Conservation (phyloP, 2,888 invertebrate genomes). For the Lycaena phlaeas region DNA sequence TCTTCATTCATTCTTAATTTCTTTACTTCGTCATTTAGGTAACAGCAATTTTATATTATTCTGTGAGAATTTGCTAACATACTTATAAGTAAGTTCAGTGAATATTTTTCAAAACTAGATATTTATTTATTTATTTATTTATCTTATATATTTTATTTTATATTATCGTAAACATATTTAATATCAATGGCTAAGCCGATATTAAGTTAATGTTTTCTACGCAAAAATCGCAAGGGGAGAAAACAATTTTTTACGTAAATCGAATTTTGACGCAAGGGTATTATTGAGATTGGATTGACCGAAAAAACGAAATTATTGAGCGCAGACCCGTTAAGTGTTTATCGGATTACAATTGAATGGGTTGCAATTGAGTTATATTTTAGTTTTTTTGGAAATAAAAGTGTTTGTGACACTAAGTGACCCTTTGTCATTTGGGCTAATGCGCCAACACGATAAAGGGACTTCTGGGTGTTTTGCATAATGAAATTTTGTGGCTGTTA, state of each 20-base stretch:
- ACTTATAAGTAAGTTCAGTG: no score
- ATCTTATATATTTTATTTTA: no score
- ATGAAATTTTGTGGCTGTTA: no score
- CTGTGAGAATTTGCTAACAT: no score
- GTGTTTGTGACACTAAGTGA: neutral
- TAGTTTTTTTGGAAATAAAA: neutral
- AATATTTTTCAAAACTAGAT: no score
- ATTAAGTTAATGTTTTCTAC: constrained; percentile 50
- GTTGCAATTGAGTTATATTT: constrained; percentile 8
- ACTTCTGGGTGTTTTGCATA: no score
- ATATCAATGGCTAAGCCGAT: constrained; percentile 14
- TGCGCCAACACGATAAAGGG: no score
- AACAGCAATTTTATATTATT: no score
- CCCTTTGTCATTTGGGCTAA: no score
- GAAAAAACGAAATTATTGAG: constrained; percentile 53
- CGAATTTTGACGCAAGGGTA: constrained; percentile 53
- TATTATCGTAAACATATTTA: neutral
- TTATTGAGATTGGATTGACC: constrained; percentile 59
- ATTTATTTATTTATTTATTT: no score
- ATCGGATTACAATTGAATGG: constrained; percentile 37
- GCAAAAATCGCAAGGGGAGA: constrained; percentile 39
- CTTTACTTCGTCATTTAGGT: no score
- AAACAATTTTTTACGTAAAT: constrained; percentile 61
- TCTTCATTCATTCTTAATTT: no score
- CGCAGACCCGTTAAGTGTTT: constrained; percentile 47